A percentile compares a stretch with the other conserved stretches of the same genome.
phyloP scores from a whole-genome alignment of 2,888 invertebrate genomes.

The Caradrina clavipalpis region DNA sequence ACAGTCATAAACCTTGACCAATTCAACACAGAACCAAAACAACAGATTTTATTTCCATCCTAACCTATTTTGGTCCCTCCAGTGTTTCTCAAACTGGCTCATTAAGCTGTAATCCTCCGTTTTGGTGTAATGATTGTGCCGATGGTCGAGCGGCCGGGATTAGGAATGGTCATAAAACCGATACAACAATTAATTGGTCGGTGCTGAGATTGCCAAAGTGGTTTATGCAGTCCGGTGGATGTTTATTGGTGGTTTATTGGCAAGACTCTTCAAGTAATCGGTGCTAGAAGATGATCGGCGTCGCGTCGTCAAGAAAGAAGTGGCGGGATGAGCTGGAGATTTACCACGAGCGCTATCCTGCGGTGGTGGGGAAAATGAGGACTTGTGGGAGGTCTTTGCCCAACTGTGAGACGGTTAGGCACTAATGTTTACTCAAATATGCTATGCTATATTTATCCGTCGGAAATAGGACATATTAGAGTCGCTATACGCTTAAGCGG shows the following conservation, averaged over 20 bases:
- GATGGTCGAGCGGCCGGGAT: constrained; percentile 55
- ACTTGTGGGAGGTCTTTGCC: too few species aligned
- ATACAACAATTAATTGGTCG: constrained; percentile 68
- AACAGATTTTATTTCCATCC: constrained; percentile 49
- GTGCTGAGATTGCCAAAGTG: constrained; percentile 58
- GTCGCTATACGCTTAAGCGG: too few species aligned
- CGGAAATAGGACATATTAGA: too few species aligned
- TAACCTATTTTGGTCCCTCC: constrained; percentile 38
- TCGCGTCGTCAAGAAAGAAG: too few species aligned
- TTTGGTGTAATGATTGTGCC: constrained; percentile 60
- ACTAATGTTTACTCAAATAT: too few species aligned
- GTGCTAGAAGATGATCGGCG: too few species aligned
- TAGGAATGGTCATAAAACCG: constrained; percentile 66
- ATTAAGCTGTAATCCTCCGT: constrained; percentile 51
- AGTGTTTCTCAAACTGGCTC: constrained; percentile 55
- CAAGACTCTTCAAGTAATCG: too few species aligned
- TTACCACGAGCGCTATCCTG: too few species aligned
- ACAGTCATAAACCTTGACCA: background rate
- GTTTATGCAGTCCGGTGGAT: constrained; percentile 17
- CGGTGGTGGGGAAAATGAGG: too few species aligned
- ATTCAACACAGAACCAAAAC: constrained; percentile 30
- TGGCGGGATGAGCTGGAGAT: too few species aligned
- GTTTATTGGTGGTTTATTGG: background rate
- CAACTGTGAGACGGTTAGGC: too few species aligned
- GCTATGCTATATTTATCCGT: too few species aligned